Evolutionary conservation across 2,888 invertebrate genomes (phyloP).

Genomic region (Sphaerophoria rueppellii): DNA sequence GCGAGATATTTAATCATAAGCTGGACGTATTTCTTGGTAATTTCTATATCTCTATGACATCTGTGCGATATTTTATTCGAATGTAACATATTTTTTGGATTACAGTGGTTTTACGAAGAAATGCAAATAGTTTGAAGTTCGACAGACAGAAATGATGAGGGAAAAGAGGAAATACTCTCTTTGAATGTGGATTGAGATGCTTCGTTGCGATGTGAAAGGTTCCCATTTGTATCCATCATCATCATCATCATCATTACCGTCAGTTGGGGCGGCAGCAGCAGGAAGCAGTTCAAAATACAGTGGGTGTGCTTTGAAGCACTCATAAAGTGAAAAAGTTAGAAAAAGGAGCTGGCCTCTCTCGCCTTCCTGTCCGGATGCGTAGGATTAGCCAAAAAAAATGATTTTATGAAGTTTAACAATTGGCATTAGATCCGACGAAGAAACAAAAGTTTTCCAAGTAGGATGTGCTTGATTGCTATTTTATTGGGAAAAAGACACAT

Average conservation of each 20-base stretch:
- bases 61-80: constrained; percentile 61
- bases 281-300: background rate
- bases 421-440: constrained; percentile 34
- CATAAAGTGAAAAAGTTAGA: constrained; percentile 22
- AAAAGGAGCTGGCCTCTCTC: constrained; percentile 18
- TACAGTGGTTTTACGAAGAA: constrained; percentile 30
- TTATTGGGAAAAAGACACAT: constrained; percentile 12
- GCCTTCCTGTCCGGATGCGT: background rate
- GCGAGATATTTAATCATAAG: constrained; percentile 65
- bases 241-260: constrained; percentile 5
- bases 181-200: constrained; percentile 53
- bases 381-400: constrained; percentile 38
- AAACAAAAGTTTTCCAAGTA: background rate
- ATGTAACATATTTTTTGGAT: constrained; percentile 45
- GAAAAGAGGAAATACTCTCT: constrained; percentile 1
- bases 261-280: background rate
- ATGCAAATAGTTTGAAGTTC: background rate
- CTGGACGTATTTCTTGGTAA: constrained; percentile 64
- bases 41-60: constrained; percentile 63
- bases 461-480: constrained; percentile 40
- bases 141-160: background rate
- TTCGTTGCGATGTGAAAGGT: constrained; percentile 50
- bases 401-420: constrained; percentile 6
- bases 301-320: constrained; percentile 2
- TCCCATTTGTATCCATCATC: constrained; percentile 30